These are phyloP conservation scores for Marmota monax DNA, from an alignment of 2,113 vertebrate species.

Conservation along the genomic window DNA sequence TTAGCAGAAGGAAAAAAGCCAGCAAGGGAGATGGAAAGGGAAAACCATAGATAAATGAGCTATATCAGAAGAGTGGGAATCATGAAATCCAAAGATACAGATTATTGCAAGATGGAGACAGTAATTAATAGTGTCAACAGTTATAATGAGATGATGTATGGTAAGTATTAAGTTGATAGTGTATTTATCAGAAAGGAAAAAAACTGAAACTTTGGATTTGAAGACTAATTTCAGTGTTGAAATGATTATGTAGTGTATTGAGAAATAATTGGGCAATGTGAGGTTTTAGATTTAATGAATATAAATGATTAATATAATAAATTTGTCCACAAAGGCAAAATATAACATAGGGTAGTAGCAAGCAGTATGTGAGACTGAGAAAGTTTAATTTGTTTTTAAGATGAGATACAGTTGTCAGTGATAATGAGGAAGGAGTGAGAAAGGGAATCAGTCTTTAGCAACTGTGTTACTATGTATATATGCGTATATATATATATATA, in stretches of 20 bases:
- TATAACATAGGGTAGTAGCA: not conserved
- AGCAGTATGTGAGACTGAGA: not conserved
- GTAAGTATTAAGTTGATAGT: not conserved
- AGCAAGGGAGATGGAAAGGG: not conserved
- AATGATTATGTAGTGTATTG: not conserved
- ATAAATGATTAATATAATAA: not conserved
- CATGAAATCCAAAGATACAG: not conserved
- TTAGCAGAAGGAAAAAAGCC: not conserved
- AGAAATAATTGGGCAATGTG: not conserved
- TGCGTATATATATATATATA: no score
- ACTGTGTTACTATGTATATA: no score
- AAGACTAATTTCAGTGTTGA: not conserved
- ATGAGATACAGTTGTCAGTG: not conserved
- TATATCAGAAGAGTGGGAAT: not conserved
- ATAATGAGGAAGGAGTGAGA: not conserved
- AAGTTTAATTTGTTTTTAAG: not conserved
- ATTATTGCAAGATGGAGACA: not conserved
- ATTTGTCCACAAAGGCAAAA: not conserved
- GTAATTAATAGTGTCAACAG: not conserved
- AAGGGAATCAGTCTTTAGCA: no score
- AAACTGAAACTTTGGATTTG: not conserved
- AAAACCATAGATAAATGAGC: not conserved
- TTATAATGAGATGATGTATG: not conserved
- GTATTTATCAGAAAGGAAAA: not conserved
- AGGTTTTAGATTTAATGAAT: not conserved